Conservation (phyloP, 2,113 vertebrate genomes). For the Rafetus swinhoei region DNA sequence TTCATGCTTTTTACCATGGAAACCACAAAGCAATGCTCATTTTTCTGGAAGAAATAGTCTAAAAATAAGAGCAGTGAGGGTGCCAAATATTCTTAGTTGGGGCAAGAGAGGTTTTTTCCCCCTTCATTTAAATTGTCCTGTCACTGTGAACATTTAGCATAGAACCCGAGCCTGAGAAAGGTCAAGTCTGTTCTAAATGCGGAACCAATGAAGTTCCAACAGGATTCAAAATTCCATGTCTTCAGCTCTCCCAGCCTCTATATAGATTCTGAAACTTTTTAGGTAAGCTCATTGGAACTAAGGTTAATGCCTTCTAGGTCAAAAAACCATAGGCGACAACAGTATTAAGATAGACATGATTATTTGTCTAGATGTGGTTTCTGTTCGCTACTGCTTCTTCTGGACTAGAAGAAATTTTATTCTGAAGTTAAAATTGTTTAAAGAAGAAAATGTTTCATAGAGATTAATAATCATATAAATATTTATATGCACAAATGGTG, state of each 20-base stretch:
- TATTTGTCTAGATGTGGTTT: neutral
- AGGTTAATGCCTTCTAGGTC: slow-evolving; percentile 54
- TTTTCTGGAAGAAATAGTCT: neutral
- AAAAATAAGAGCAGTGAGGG: neutral
- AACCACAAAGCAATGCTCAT: neutral
- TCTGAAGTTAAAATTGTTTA: neutral
- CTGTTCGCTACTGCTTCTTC: neutral
- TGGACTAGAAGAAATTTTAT: neutral
- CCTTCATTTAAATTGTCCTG: slow-evolving; percentile 62
- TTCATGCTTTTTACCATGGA: neutral
- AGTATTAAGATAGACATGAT: slow-evolving; percentile 16
- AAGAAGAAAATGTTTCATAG: neutral
- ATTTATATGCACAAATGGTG: neutral
- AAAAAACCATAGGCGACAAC: neutral
- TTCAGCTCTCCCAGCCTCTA: slow-evolving; percentile 44
- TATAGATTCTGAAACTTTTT: slow-evolving; percentile 55
- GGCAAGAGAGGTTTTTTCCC: neutral
- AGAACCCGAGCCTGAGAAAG: slow-evolving; percentile 78
- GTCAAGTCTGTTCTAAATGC: slow-evolving; percentile 77
- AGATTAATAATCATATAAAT: neutral
- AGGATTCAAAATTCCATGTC: slow-evolving; percentile 49
- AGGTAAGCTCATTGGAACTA: slow-evolving; percentile 59
- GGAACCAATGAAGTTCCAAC: slow-evolving; percentile 47
- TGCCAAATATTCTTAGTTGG: neutral
- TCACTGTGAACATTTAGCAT: slow-evolving; percentile 52